Base-by-base conservation (phyloP, 2,888 invertebrate genomes). In the Nomada ferruginata region DNA sequence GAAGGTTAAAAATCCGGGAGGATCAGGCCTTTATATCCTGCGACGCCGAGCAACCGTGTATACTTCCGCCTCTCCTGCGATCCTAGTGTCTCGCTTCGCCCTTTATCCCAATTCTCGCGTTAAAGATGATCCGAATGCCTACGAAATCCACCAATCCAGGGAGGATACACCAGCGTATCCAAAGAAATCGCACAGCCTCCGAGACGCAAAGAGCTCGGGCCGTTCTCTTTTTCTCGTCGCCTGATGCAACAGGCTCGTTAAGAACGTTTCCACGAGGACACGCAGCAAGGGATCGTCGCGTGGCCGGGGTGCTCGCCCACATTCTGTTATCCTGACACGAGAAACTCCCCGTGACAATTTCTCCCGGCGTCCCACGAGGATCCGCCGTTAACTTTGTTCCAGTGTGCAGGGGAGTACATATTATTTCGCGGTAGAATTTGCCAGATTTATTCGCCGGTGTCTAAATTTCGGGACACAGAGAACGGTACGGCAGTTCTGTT, bases 11-110 rank as follows among this genome's bases (percentile, higher is more conserved):
- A 90, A 91, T 91, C 88, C 90, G 76, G 64, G 66, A 75, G 90
- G 89, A 92, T 84, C 92, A 92, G 92, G 91, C 87, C 85, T 82
- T 65, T 85, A 90, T 90, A 87, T 89, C 80, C 87, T 78, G 74
- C 47, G 81, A 10, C 23, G 68, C 59, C 36, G 18, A 42, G 36
- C n/a, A 36, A 26, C 29, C n/a, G 23, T 20, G 50, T 47, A 50
- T 20, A 68, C 85, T 76, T 79, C 70, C 71, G 52, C 65, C 66
- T 36, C 10, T 90, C 55, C 91, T 92, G 90, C 79, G 84, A 86
- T 87, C 92, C 92, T 91, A 91, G 88, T 92, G 86, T 44, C 78
- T 78, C 79, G 77, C 83, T 82, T 86, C 90, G 87, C 82, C 87
- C 87, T 88, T 92, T 90, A 91, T 92, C 92, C 92, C 91, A 89